phyloP scores from a whole-genome alignment of 1,140 invertebrate species.

The Lasioglossum baleicum region DNA sequence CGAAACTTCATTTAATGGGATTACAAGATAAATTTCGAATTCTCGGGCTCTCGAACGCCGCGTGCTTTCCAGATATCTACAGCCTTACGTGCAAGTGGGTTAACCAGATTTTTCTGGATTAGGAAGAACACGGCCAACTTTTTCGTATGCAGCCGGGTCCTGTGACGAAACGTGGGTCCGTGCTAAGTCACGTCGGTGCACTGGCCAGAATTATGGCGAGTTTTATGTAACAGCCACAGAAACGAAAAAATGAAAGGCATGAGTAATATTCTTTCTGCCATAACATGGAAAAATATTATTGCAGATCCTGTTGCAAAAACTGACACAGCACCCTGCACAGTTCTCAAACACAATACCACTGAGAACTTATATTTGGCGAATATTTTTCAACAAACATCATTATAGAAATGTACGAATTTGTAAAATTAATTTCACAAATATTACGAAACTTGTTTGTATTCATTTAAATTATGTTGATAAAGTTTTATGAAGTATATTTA shows the following conservation, averaged over 20 bases:
- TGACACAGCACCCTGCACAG: not conserved
- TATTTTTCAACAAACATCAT: too few relatives aligned
- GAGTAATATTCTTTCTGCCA: constrained; percentile 37
- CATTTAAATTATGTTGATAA: too few relatives aligned
- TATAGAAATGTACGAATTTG: too few relatives aligned
- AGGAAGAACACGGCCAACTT: constrained; percentile 32
- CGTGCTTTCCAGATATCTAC: constrained; percentile 32
- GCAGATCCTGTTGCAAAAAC: constrained; percentile 19
- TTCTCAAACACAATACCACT: not conserved
- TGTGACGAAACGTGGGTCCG: constrained; percentile 44
- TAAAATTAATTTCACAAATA: too few relatives aligned
- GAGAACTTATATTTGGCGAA: too few relatives aligned
- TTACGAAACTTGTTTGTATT: too few relatives aligned
- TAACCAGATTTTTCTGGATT: constrained; percentile 43
- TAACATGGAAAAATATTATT: constrained; percentile 56
- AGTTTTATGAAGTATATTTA: too few relatives aligned
- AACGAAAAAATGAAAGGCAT: constrained; percentile 19
- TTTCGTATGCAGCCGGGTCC: constrained; percentile 21
- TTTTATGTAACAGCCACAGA: constrained; percentile 51
- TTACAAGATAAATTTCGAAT: constrained; percentile 28
- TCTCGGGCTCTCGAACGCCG: constrained; percentile 19
- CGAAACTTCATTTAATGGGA: constrained; percentile 4
- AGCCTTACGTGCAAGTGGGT: constrained; percentile 46
- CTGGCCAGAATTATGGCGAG: constrained; percentile 53
- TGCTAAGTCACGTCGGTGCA: constrained; percentile 58